These are phyloP conservation scores for Azorinus chamasolen DNA, from an alignment of 2,888 invertebrate species.

Conservation along the genomic window DNA sequence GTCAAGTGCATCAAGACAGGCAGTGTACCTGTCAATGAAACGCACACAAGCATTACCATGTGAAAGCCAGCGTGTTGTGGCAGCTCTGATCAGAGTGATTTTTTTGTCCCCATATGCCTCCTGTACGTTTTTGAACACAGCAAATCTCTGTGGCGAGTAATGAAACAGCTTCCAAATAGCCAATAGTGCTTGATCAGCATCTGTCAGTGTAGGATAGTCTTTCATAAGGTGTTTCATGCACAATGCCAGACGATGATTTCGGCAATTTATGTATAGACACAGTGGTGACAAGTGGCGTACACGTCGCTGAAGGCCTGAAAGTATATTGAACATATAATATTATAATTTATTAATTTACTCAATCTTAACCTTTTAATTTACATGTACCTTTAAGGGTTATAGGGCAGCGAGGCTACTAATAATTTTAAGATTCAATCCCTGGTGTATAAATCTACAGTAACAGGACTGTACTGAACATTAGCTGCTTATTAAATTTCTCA, in stretches of 20 bases:
- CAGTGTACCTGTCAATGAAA: slow-evolving; percentile 1
- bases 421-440: no score
- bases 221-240: slow-evolving; percentile 56
- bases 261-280: slow-evolving; percentile 43
- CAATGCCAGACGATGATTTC: slow-evolving; percentile 50
- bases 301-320: slow-evolving; percentile 37
- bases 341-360: no score
- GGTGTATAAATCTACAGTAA: no score
- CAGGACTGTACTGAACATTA: no score
- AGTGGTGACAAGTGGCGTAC: slow-evolving; percentile 33
- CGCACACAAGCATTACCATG: slow-evolving; percentile 29
- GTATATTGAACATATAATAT: no score
- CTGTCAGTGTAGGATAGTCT: slow-evolving; percentile 21
- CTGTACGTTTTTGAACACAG: slow-evolving; percentile 40
- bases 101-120: slow-evolving; percentile 28
- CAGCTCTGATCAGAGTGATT: slow-evolving; percentile 41
- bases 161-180: slow-evolving; percentile 49
- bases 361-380: no score
- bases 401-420: no score
- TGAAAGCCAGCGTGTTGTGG: slow-evolving; percentile 43
- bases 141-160: slow-evolving; percentile 28
- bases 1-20: no score
- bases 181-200: slow-evolving; percentile 33
- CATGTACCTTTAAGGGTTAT: no score
- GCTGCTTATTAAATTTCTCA: no score